phyloP scores from a whole-genome alignment of 2,113 vertebrate species.

The Strigops habroptila region DNA sequence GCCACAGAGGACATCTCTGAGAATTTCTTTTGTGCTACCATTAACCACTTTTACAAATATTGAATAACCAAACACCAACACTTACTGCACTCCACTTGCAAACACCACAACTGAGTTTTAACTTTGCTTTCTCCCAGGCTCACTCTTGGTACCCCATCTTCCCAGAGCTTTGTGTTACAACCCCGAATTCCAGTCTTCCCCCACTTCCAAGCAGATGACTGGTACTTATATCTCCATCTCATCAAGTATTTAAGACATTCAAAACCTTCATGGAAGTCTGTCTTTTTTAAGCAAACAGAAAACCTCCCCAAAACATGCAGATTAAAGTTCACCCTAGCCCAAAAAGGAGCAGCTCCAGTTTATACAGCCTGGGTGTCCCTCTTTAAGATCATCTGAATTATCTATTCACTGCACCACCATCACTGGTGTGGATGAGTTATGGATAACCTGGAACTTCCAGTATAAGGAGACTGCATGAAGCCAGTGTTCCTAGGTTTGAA shows the following conservation, averaged over 20 bases:
- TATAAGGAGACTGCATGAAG: not conserved
- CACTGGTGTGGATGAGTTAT: accelerated
- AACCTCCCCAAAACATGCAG: accelerated
- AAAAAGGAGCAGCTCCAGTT: not conserved
- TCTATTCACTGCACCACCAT: not conserved
- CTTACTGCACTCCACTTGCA: not conserved
- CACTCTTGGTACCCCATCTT: not conserved
- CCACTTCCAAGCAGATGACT: not conserved
- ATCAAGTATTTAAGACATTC: not conserved
- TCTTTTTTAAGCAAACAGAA: not conserved
- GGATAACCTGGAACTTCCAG: not conserved
- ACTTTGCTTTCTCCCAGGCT: not conserved
- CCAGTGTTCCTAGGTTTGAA: not conserved
- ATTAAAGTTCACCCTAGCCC: not conserved
- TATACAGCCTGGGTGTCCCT: not conserved
- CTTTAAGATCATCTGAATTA: not conserved
- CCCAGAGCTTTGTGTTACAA: not conserved
- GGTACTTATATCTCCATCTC: not conserved
- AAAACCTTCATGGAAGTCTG: not conserved
- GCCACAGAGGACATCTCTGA: not conserved
- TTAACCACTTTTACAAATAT: not conserved
- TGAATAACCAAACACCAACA: not conserved
- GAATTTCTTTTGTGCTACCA: not conserved
- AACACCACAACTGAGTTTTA: not conserved
- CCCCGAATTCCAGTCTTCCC: not conserved